phyloP scores from a whole-genome alignment of 23 tunicate genomes.

The Aplidium turbinatum region DNA sequence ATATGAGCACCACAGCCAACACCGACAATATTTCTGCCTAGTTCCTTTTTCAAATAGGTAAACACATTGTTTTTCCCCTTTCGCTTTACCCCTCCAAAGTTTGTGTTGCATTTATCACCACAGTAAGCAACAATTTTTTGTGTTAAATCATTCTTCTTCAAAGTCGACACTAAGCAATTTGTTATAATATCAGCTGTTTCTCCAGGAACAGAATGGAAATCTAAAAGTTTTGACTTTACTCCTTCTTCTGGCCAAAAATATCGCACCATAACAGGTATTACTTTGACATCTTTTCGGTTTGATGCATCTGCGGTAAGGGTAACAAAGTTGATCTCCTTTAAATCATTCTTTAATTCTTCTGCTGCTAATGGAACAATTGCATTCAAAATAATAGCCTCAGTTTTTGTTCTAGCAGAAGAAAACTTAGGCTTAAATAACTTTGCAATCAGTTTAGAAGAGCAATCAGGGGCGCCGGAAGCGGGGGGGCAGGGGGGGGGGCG shows the following conservation, averaged over 20 bases:
- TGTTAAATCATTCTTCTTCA: conserved; percentile 23
- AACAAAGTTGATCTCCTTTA: conserved; percentile 21
- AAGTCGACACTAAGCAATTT: conserved; percentile 25
- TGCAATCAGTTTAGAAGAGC: conserved; percentile 15
- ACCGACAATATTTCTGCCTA: conserved; percentile 27
- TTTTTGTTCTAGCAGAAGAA: conserved; percentile 18
- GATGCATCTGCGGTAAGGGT: conserved; percentile 24
- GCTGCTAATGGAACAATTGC: conserved; percentile 18
- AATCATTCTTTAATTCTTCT: no score
- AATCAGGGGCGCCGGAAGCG: no score
- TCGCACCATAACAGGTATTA: conserved; percentile 15
- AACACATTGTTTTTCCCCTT: conserved; percentile 24
- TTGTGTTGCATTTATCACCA: conserved; percentile 16
- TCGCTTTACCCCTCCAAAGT: conserved; percentile 17
- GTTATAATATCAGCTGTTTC: not conserved
- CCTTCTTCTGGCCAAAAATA: conserved; percentile 25
- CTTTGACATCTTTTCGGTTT: conserved; percentile 22
- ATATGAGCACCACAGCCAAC: no score
- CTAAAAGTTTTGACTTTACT: conserved; percentile 20
- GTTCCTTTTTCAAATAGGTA: conserved; percentile 15
- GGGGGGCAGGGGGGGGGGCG: no score
- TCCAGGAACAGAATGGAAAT: no score
- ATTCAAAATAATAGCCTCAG: conserved; percentile 23
- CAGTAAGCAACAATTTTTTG: conserved; percentile 19
- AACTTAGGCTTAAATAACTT: conserved; percentile 8